These are phyloP conservation scores for Cryptocephalus primarius DNA, from an alignment of 2,888 invertebrate species.

Conservation along the genomic window DNA sequence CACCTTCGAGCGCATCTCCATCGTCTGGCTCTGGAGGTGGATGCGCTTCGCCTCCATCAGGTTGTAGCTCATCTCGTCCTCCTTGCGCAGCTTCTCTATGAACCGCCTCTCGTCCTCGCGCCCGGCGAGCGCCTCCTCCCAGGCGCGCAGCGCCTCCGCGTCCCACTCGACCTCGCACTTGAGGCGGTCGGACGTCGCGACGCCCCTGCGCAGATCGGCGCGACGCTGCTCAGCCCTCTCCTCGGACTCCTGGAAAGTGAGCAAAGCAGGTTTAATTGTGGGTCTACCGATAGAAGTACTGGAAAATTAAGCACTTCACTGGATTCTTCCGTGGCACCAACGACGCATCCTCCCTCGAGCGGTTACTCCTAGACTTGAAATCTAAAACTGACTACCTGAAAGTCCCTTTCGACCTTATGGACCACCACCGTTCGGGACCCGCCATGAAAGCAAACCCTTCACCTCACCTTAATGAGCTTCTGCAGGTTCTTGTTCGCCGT, in stretches of 20 bases:
- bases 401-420: no score
- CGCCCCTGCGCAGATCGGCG: conserved; percentile 44
- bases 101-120: conserved; percentile 57
- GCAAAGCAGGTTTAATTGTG: not conserved
- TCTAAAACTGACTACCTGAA: no score
- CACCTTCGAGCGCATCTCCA: conserved; percentile 36
- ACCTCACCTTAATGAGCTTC: conserved; percentile 16
- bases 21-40: conserved; percentile 39
- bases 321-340: no score
- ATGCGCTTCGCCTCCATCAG: conserved; percentile 46
- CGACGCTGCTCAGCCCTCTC: conserved; percentile 37
- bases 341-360: no score
- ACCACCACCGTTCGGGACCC: no score
- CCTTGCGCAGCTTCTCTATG: conserved; percentile 60
- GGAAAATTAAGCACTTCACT: no score
- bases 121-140: conserved; percentile 59
- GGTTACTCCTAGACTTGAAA: no score
- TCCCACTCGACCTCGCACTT: conserved; percentile 61
- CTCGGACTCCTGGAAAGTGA: conserved; percentile 26
- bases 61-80: conserved; percentile 57
- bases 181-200: conserved; percentile 51
- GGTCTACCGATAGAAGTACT: no score
- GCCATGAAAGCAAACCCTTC: no score
- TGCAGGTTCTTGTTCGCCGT: conserved; percentile 41
- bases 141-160: conserved; percentile 53